These are phyloP conservation scores for Bombus breviceps DNA, from an alignment of 1,140 invertebrate genomes.

Conservation along the genomic window DNA sequence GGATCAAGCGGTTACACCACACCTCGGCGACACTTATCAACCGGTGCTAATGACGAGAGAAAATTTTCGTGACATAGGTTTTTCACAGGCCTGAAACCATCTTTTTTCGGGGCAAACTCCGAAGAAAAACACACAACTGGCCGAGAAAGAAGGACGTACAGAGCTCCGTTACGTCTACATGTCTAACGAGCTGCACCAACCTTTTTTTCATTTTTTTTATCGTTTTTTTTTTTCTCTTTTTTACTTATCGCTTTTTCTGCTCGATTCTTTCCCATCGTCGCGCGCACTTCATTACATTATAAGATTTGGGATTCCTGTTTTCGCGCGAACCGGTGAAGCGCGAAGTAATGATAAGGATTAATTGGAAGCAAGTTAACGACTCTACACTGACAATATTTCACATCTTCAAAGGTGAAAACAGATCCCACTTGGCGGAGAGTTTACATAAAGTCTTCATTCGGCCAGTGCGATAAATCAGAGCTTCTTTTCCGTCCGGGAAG, in stretches of 20 bases:
- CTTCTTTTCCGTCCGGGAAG: not conserved
- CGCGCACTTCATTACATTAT: not conserved
- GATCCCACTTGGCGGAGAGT: constrained; percentile 29
- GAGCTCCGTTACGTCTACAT: not conserved
- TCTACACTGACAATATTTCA: constrained; percentile 23
- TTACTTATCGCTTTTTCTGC: not conserved
- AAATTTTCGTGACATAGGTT: constrained; percentile 62
- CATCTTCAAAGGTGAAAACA: constrained; percentile 28
- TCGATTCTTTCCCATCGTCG: not conserved
- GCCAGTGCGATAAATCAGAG: constrained; percentile 33
- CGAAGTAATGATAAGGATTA: constrained; percentile 39
- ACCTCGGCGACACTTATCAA: constrained; percentile 69
- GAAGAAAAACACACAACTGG: constrained; percentile 10
- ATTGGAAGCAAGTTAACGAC: constrained; percentile 30
- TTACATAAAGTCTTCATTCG: constrained; percentile 48
- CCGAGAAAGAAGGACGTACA: not conserved
- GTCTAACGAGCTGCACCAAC: constrained; percentile 8
- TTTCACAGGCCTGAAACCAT: constrained; percentile 15
- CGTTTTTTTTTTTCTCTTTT: not conserved
- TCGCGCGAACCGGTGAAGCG: not conserved
- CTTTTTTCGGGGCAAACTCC: constrained; percentile 6
- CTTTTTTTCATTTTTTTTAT: not conserved
- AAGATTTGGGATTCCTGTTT: not conserved
- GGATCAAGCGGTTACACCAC: constrained; percentile 70
- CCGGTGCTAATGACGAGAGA: constrained; percentile 73